Evolutionary conservation across 2,797 vertebrate species (phyloP), one percentile per base, ranked within the genome.

Genomic region (Perodicticus potto): DNA sequence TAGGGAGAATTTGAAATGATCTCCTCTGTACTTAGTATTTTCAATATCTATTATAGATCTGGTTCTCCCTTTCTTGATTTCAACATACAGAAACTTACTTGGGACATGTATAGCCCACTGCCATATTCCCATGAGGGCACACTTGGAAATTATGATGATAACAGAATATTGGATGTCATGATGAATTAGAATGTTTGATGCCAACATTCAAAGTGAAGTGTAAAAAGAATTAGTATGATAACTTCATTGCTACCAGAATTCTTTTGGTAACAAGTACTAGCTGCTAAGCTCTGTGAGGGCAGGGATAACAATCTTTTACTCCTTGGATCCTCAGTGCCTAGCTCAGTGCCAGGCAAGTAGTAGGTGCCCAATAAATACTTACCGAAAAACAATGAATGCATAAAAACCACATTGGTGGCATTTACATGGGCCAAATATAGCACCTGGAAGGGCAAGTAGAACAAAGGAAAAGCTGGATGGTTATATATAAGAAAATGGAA

Each of bases 91-190:
- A 82, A 90, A 90, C 19, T 74, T 80, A 65, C 37, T 87, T 89
- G 65, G 32, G 43, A 92, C 27, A 37, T 5, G 40, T 90, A 67
- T 61, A 96, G 29, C 65, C 55, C 70, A 89, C 19, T 96, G 34
- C 34, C 69, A 86, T 70, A 72, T 40, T 89, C 45, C 89, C 45
- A 73, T 34, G 13, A 84, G 43, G 76, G 32, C 14, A 95, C 16
- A 80, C 88, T 96, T 92, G 59, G 89, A 88, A 96, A 93, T 76
- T 86, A 89, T 49, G 4, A 76, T 23, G 16, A 94, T 72, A 80
- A 94, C 29, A 89, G 86, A 89, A 91, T 82, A 87, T 77, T n/a
- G n/a, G 40, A 83, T 70, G 49, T 32, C 61, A 69, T 32, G 86
- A 88, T 84, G 83, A 90, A 95, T 82, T 86, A 83, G 27, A 59